Percentiles rank a stretch among this genome's conserved stretches.
Evolutionary conservation across 2,113 vertebrate species (phyloP).

Genomic region (Hemibagrus wyckioides): DNA sequence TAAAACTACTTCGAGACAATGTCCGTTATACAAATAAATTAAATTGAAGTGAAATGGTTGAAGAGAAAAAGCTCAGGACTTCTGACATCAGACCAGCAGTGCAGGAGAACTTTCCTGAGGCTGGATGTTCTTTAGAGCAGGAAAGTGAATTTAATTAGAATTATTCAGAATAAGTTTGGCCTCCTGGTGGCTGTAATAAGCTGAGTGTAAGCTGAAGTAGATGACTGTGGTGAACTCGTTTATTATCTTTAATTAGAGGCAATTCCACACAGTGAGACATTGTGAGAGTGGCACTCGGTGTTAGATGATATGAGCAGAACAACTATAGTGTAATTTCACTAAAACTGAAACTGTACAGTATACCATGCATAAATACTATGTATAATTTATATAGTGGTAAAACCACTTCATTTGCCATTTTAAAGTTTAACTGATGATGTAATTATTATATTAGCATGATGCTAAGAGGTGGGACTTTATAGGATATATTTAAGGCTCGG

Average conservation of each 20-base stretch:
- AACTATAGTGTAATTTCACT: not conserved
- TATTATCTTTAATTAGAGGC: not conserved
- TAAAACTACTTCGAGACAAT: too few relatives aligned
- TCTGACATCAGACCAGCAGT: not conserved
- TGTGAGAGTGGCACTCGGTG: not conserved
- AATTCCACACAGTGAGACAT: constrained; percentile 7
- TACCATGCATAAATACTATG: too few relatives aligned
- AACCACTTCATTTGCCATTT: not conserved
- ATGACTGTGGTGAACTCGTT: not conserved
- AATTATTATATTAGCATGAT: not conserved
- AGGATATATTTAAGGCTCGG: not conserved
- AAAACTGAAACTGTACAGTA: too few relatives aligned
- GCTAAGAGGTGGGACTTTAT: not conserved
- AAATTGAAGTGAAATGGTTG: too few relatives aligned
- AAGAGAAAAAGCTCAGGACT: not conserved
- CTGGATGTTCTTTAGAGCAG: not conserved
- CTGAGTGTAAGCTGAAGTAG: not conserved
- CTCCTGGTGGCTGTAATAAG: not conserved
- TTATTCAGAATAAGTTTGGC: not conserved
- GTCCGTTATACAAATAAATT: too few relatives aligned
- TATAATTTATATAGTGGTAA: not conserved
- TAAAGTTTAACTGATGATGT: not conserved
- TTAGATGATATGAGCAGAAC: not conserved
- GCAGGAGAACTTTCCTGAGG: not conserved
- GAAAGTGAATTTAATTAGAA: not conserved